Evolutionary conservation across 2,113 vertebrate species (phyloP).

Genomic region (Sciurus niger): DNA sequence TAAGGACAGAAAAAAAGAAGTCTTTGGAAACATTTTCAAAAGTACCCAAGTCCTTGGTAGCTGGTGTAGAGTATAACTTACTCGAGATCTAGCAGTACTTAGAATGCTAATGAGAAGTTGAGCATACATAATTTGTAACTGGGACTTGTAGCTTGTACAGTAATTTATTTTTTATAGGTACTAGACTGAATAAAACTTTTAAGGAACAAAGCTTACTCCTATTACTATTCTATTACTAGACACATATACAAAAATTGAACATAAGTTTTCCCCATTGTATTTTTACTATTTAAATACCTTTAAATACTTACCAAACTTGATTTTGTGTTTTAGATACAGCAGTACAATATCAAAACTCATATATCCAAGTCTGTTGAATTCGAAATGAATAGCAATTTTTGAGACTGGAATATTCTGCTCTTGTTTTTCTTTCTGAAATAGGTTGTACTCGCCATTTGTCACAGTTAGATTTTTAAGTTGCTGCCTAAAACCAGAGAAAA

Average conservation of each 20-base stretch:
- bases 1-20: neutral
- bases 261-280: neutral
- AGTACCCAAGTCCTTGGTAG: neutral
- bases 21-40: slow-evolving; percentile 1
- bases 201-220: neutral
- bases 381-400: slow-evolving; percentile 30
- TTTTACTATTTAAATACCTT: neutral
- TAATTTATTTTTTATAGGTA: neutral
- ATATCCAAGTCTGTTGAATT: neutral
- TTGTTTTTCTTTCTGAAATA: neutral
- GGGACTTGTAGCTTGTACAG: neutral
- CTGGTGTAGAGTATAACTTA: neutral
- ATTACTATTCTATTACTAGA: neutral
- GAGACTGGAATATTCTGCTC: slow-evolving; percentile 49
- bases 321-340: slow-evolving; percentile 25
- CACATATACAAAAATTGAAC: neutral
- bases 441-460: neutral
- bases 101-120: neutral
- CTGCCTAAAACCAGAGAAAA: slow-evolving; percentile 26
- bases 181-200: slow-evolving; percentile 16
- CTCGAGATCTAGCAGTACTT: neutral
- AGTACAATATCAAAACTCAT: slow-evolving; percentile 8
- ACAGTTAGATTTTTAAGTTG: slow-evolving; percentile 18
- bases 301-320: slow-evolving; percentile 61
- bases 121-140: neutral